Evolutionary conservation across 2,113 vertebrate genomes (phyloP), one percentile per base, ranked within the genome.

Genomic region (Ochotona princeps): DNA sequence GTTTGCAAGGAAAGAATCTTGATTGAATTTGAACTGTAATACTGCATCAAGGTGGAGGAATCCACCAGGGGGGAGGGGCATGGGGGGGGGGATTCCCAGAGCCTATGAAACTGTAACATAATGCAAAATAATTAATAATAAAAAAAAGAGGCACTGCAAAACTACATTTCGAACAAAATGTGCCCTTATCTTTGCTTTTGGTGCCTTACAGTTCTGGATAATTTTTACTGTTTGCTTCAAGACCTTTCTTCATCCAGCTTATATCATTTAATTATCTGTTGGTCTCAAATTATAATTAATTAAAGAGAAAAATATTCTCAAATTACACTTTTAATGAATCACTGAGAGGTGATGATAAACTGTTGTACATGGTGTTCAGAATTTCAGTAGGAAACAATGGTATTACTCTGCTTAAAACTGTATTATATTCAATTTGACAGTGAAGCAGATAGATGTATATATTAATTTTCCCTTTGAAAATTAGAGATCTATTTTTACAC

Each of bases 181-280:
- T 8, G 1, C 32, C 13, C 4, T 61, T 3, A 17, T 26, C 7
- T 35, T 51, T 92, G 35, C 21, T 84, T 88, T 26, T 91, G 20
- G 89, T 15, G 60, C 74, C 26, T 92, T 88, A 81, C 32, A 12
- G 54, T 75, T 80, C 4, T 0, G 4, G 78, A 15, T 91, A 81
- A 61, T 3, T 70, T 83, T 44, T 44, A 44, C 8, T 83, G 38
- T 69, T 75, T 90, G 2, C 18, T 88, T 83, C 85, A 88, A 35
- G 90, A 7, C 1, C 17, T 88, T 90, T 87, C 9, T 87, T 54
- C 8, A 65, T 49, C 17, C 32, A 17, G 82, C 12, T 44, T 66
- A 78, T 30, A 15, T 23, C 78, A 9, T 82, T 91, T 93, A 65
- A 88, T 81, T 44, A 82, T 86, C 30, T 92, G 15, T 72, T 92